phyloP scores from a whole-genome alignment of 2,888 invertebrate genomes.

The Sepiola atlantica region DNA sequence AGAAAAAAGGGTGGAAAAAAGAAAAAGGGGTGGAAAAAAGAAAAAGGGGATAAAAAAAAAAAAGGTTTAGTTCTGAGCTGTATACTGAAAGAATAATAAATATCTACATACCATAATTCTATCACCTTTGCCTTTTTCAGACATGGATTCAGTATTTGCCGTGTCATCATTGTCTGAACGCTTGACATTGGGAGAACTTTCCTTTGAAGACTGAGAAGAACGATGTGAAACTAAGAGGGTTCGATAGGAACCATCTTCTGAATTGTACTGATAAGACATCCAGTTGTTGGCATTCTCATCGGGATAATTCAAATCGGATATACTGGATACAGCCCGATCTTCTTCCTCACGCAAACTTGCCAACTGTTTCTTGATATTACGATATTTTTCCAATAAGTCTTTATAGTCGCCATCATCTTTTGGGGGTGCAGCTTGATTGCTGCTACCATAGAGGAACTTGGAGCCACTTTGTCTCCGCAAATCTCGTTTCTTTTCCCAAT shows the following conservation, averaged over 20 bases:
- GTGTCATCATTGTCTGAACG: neutral
- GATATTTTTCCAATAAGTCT: slow-evolving; percentile 55
- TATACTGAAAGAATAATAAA: neutral
- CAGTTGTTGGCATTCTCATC: neutral
- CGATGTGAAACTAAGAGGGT: neutral
- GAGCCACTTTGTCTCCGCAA: slow-evolving; percentile 50
- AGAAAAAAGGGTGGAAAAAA: neutral
- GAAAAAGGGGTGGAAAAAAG: neutral
- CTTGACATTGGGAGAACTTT: neutral
- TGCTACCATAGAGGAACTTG: neutral
- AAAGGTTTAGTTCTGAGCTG: neutral
- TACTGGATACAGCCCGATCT: slow-evolving; percentile 32
- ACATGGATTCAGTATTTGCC: neutral
- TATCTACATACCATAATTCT: neutral
- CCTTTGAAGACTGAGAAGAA: neutral
- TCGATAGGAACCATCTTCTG: neutral
- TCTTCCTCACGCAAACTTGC: slow-evolving; percentile 55
- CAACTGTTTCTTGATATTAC: slow-evolving; percentile 58
- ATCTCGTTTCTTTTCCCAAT: slow-evolving; percentile 55
- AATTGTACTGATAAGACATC: neutral
- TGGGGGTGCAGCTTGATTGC: slow-evolving; percentile 46
- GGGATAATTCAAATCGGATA: neutral
- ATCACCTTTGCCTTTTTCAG: neutral
- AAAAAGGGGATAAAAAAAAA: neutral
- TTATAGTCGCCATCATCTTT: slow-evolving; percentile 56